Conservation (phyloP, 2,888 invertebrate genomes). For the Dioctria rufipes region DNA sequence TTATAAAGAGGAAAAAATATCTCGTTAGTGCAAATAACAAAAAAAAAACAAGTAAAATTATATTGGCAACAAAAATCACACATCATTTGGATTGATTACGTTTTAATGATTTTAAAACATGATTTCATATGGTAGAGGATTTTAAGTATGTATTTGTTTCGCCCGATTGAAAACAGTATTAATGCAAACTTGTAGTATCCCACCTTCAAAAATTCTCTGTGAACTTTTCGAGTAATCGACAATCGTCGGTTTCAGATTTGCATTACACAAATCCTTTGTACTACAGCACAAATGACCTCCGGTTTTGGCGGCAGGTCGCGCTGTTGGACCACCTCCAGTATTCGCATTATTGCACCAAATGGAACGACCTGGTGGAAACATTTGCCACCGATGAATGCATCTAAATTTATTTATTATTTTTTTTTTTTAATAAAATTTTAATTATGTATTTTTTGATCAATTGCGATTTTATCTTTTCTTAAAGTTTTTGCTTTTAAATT, state of each 20-base stretch:
- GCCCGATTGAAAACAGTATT: slow-evolving; percentile 32
- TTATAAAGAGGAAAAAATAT: not conserved
- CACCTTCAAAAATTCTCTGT: slow-evolving; percentile 62
- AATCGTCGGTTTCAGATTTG: slow-evolving; percentile 70
- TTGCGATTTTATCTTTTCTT: slow-evolving; percentile 40
- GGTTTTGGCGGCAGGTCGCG: slow-evolving; percentile 67
- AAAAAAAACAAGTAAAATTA: slow-evolving; percentile 17
- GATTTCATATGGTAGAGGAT: too few relatives aligned
- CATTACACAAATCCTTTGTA: slow-evolving; percentile 69
- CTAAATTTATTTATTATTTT: slow-evolving; percentile 60
- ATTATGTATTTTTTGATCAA: slow-evolving; percentile 53
- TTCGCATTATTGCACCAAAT: slow-evolving; percentile 70
- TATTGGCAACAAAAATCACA: slow-evolving; percentile 41
- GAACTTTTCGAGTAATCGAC: slow-evolving; percentile 65
- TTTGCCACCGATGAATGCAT: slow-evolving; percentile 69
- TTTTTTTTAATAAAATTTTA: slow-evolving; percentile 54
- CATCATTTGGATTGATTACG: slow-evolving; percentile 2
- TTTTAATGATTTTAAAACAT: slow-evolving; percentile 52
- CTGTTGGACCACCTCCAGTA: slow-evolving; percentile 68
- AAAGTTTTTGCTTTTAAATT: slow-evolving; percentile 2
- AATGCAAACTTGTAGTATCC: slow-evolving; percentile 35
- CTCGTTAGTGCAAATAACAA: not conserved
- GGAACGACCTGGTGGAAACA: slow-evolving; percentile 69
- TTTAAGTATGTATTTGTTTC: not conserved
- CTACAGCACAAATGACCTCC: slow-evolving; percentile 70